phyloP scores from a whole-genome alignment of 1,140 invertebrate genomes.

The Diorhabda elongata region DNA sequence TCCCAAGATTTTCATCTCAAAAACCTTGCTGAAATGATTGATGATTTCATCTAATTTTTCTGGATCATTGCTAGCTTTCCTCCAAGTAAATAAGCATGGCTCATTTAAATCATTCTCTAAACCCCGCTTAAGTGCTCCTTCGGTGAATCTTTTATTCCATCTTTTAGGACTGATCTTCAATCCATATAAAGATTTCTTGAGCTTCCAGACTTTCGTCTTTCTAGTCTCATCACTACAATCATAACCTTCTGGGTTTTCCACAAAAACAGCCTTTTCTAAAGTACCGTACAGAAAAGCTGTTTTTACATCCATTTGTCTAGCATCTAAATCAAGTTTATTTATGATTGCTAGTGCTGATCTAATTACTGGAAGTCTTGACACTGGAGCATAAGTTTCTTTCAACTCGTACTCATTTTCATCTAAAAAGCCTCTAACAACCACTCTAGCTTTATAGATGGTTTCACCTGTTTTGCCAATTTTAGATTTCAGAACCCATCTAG shows the following conservation, averaged over 20 bases:
- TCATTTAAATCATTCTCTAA: slow-evolving; percentile 14
- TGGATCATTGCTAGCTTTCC: not conserved
- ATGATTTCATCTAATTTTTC: too few species aligned
- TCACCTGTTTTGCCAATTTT: too few species aligned
- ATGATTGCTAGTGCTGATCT: slow-evolving; percentile 30
- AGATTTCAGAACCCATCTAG: too few species aligned
- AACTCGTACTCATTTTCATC: slow-evolving; percentile 43
- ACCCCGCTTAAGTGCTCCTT: slow-evolving; percentile 16
- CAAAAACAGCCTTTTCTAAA: slow-evolving; percentile 32
- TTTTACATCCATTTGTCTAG: slow-evolving; percentile 31
- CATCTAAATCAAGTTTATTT: slow-evolving; percentile 18
- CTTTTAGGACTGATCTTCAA: slow-evolving; percentile 36
- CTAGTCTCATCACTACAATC: slow-evolving; percentile 7
- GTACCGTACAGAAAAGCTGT: slow-evolving; percentile 37
- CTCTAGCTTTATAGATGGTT: too few species aligned
- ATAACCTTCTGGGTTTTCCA: slow-evolving; percentile 41
- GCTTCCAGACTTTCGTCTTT: slow-evolving; percentile 29
- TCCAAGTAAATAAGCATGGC: slow-evolving; percentile 6
- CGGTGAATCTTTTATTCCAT: slow-evolving; percentile 42
- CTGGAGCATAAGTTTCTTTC: slow-evolving; percentile 36
- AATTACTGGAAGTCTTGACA: slow-evolving; percentile 36
- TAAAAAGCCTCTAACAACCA: slow-evolving; percentile 46
- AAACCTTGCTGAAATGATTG: too few species aligned
- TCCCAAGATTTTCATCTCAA: too few species aligned
- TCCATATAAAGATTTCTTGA: slow-evolving; percentile 39